Conservation (phyloP, 2,113 vertebrate genomes). For the Panthera leo region DNA sequence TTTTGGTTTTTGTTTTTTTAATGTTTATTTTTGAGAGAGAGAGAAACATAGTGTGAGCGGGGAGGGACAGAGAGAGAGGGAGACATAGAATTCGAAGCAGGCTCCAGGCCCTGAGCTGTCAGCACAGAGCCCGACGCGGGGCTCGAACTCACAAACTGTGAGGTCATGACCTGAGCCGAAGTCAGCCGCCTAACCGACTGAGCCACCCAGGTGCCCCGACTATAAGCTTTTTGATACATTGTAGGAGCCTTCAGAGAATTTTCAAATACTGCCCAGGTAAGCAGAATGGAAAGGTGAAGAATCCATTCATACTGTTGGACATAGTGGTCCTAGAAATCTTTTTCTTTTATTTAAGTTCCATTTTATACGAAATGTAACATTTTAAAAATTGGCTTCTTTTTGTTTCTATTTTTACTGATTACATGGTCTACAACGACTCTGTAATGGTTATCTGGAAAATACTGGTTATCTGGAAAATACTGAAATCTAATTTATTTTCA, state of each 20-base stretch:
- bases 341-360: conserved; percentile 22
- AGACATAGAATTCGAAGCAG: too few relatives aligned
- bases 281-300: background rate
- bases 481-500: conserved; percentile 41
- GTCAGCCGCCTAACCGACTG: too few relatives aligned
- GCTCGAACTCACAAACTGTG: too few relatives aligned
- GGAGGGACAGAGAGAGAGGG: too few relatives aligned
- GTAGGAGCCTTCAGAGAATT: background rate
- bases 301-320: background rate
- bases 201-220: too few relatives aligned
- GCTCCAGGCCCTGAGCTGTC: too few relatives aligned
- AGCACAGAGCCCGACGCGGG: too few relatives aligned
- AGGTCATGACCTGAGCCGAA: too few relatives aligned
- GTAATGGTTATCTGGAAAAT: background rate
- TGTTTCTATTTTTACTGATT: conserved; percentile 21
- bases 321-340: background rate
- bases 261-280: background rate
- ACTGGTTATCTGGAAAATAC: background rate
- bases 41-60: too few relatives aligned
- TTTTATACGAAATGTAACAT: background rate
- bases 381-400: conserved; percentile 14
- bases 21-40: background rate
- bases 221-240: background rate
- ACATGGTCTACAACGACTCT: background rate
- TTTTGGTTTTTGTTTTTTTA: too few relatives aligned